These are phyloP conservation scores for Mya arenaria DNA, from an alignment of 1,140 invertebrate species.

Conservation along the genomic window DNA sequence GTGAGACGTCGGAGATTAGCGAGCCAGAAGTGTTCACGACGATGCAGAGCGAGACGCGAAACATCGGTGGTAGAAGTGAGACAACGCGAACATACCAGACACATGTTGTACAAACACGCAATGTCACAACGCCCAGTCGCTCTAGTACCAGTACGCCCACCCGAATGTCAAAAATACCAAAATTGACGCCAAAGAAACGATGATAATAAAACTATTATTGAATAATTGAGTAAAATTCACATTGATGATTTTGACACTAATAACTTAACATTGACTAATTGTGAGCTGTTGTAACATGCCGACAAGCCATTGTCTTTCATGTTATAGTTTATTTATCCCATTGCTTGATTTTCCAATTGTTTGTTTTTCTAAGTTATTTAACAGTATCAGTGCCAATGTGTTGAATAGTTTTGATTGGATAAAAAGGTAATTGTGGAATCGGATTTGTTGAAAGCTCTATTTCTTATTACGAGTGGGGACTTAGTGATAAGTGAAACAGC, in stretches of 20 bases:
- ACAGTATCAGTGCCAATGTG: no score
- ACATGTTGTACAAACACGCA: slow-evolving; percentile 70
- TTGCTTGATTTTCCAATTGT: no score
- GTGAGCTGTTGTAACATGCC: no score
- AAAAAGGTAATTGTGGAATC: no score
- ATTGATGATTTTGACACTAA: no score
- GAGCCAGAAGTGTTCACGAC: slow-evolving; percentile 79
- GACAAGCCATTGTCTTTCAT: slow-evolving; percentile 43
- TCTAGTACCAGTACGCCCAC: slow-evolving; percentile 51
- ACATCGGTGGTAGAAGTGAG: slow-evolving; percentile 71
- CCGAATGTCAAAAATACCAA: slow-evolving; percentile 68
- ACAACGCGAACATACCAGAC: slow-evolving; percentile 78
- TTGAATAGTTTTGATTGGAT: no score
- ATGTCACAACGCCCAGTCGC: slow-evolving; percentile 58
- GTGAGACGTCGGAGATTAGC: slow-evolving; percentile 89
- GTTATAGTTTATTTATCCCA: slow-evolving; percentile 19
- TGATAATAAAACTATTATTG: slow-evolving; percentile 43
- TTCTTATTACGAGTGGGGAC: no score
- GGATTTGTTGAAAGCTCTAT: no score
- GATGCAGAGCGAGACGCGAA: slow-evolving; percentile 73
- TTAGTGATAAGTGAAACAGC: no score
- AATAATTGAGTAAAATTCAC: slow-evolving; percentile 14
- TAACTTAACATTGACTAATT: no score
- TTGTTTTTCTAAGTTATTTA: no score
- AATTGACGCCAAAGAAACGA: slow-evolving; percentile 59